Percentiles rank a stretch among this genome's conserved stretches.
These are phyloP conservation scores for Toxotes jaculatrix DNA, from an alignment of 2,113 vertebrate species.

Conservation along the genomic window DNA sequence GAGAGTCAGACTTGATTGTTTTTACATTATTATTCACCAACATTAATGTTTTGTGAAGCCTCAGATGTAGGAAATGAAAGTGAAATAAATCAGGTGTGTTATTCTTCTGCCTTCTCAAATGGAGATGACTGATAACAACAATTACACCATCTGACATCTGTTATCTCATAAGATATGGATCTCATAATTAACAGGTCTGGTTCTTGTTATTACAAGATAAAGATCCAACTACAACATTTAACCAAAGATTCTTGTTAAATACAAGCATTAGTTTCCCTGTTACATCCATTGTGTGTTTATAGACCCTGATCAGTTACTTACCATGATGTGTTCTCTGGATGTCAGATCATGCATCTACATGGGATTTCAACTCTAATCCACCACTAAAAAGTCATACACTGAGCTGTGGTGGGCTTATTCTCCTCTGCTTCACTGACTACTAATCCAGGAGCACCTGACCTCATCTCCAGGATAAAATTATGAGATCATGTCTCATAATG, in stretches of 20 bases:
- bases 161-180: not conserved
- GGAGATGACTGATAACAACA: not conserved
- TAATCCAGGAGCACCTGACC: slow-evolving; percentile 30
- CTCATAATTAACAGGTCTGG: not conserved
- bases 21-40: not conserved
- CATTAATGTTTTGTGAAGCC: not conserved
- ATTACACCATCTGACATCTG: not conserved
- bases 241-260: not conserved
- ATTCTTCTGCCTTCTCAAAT: not conserved
- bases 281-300: not conserved
- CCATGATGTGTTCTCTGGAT: not conserved
- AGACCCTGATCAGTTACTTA: not conserved
- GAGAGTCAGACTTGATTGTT: not conserved
- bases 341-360: not conserved
- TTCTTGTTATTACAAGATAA: not conserved
- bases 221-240: not conserved
- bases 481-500: not conserved
- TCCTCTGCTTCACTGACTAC: not conserved
- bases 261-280: not conserved
- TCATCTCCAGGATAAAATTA: not conserved
- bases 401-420: not conserved
- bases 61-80: not conserved
- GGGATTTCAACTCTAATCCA: slow-evolving; percentile 12
- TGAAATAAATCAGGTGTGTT: not conserved
- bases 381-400: slow-evolving; percentile 10